A percentile compares a stretch with the other conserved stretches of the same genome.
Conservation (phyloP, 2,797 vertebrate genomes). For the Neopelma chrysocephalum region DNA sequence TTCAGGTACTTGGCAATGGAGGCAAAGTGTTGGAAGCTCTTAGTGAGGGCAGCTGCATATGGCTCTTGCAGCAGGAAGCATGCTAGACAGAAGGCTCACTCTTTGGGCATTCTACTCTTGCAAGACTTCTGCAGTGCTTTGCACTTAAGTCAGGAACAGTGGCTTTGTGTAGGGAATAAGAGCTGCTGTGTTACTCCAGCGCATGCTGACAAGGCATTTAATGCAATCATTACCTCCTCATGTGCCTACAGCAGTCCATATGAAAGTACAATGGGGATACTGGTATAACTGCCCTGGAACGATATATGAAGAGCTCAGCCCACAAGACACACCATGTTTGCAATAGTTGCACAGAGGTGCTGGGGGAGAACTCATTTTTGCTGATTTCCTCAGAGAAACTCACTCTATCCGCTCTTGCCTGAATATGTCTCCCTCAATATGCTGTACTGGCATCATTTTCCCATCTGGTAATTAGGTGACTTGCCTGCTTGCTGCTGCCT, state of each 20-base stretch:
- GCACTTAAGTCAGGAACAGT: neutral
- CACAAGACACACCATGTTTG: accelerated
- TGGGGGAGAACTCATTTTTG: neutral
- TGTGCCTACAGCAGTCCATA: neutral
- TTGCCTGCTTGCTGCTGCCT: neutral
- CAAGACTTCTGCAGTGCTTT: neutral
- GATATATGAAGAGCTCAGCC: neutral
- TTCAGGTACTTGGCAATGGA: neutral
- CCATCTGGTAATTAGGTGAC: neutral
- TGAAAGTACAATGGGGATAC: neutral
- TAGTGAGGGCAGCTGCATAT: neutral
- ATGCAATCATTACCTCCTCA: constrained; percentile 25
- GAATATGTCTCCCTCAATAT: neutral
- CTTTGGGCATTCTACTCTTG: neutral
- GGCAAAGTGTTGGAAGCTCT: neutral
- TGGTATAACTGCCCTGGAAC: neutral
- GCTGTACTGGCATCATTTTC: neutral
- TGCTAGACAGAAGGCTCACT: neutral
- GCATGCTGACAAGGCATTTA: constrained; percentile 15
- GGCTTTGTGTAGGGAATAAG: constrained; percentile 19
- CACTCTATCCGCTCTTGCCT: neutral
- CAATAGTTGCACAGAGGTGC: neutral
- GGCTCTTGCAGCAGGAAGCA: neutral
- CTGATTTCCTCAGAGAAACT: neutral
- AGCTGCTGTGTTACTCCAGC: neutral